A percentile compares a stretch with the other conserved stretches of the same genome.
Evolutionary conservation across 2,888 invertebrate species (phyloP).

Genomic region (Junonia oenone): DNA sequence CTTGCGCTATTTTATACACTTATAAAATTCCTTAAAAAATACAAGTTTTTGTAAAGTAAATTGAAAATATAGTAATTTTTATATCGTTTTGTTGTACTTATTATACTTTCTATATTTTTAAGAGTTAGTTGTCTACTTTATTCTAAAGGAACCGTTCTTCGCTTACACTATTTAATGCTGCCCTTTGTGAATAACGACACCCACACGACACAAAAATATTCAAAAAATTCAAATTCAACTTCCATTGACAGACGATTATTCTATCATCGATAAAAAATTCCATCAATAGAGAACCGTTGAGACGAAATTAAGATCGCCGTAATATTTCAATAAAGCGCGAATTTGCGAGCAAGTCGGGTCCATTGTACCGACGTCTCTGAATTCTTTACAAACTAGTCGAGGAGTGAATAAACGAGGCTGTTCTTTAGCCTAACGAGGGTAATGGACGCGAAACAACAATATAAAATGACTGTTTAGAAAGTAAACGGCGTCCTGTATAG

Average conservation of each 20-base stretch:
- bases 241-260: neutral
- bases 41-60: too few relatives aligned
- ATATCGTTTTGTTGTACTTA: too few relatives aligned
- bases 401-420: slow-evolving; percentile 14
- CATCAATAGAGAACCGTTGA: neutral
- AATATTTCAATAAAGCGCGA: neutral
- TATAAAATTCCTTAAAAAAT: too few relatives aligned
- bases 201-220: neutral
- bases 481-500: too few relatives aligned
- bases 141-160: too few relatives aligned
- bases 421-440: slow-evolving; percentile 21
- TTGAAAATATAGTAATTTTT: too few relatives aligned
- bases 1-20: too few relatives aligned
- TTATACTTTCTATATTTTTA: too few relatives aligned
- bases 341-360: slow-evolving; percentile 5
- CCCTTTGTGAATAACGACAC: too few relatives aligned
- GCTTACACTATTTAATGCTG: too few relatives aligned
- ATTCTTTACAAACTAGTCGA: slow-evolving; percentile 16
- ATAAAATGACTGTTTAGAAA: slow-evolving; percentile 7
- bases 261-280: neutral
- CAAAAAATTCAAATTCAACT: neutral
- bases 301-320: neutral
- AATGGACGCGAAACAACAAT: slow-evolving; percentile 19
- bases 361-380: slow-evolving; percentile 6
- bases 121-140: too few relatives aligned